Percentiles rank a stretch among this genome's conserved stretches.
These are phyloP conservation scores for Lamproptera curius DNA, from an alignment of 2,888 invertebrate species.

Conservation along the genomic window DNA sequence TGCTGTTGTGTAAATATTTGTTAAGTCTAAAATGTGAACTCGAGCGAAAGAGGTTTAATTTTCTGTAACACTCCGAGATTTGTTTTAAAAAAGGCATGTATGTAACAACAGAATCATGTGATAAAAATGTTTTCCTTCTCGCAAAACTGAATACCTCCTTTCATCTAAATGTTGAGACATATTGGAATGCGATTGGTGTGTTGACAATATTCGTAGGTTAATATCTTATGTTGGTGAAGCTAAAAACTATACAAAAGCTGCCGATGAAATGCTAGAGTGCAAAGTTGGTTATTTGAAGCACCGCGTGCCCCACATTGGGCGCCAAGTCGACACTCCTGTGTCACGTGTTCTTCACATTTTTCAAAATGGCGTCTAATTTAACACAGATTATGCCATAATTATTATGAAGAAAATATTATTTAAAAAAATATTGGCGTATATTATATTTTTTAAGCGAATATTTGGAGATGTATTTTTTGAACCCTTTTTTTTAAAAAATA, in stretches of 20 bases:
- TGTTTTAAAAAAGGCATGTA: too few relatives aligned
- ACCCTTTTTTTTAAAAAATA: too few relatives aligned
- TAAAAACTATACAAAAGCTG: too few relatives aligned
- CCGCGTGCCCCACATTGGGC: conserved; percentile 43
- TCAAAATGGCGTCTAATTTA: background rate
- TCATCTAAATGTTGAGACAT: too few relatives aligned
- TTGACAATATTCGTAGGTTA: conserved; percentile 13
- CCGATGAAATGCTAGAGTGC: background rate
- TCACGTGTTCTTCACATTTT: background rate
- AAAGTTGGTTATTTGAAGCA: conserved; percentile 27
- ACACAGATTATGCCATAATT: conserved; percentile 1
- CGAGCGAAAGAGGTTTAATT: conserved; percentile 1
- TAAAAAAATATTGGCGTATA: too few relatives aligned
- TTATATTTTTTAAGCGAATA: too few relatives aligned
- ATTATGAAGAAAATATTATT: too few relatives aligned
- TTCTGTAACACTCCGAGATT: too few relatives aligned
- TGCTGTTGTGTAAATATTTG: conserved; percentile 19
- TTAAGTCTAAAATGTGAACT: conserved; percentile 5
- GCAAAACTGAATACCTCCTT: too few relatives aligned
- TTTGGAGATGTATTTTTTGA: too few relatives aligned
- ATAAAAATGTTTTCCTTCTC: too few relatives aligned
- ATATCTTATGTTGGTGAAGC: background rate
- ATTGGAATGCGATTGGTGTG: background rate
- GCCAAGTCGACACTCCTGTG: conserved; percentile 21
- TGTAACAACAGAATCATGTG: too few relatives aligned